Conservation (phyloP, 2,113 vertebrate species). For the Ifrita kowaldi region DNA sequence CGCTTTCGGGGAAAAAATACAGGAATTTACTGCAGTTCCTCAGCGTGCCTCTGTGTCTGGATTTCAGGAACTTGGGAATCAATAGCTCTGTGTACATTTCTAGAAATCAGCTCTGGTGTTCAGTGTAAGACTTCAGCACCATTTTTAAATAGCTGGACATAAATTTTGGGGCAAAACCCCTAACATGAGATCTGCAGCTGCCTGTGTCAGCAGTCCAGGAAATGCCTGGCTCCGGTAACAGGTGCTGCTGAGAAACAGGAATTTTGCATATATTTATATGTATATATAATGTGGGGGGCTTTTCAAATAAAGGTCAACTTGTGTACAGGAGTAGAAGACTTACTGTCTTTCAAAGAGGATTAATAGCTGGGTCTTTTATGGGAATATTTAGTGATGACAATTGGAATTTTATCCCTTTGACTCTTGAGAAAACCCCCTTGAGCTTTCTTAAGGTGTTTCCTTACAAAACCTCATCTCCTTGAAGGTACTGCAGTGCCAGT, state of each 20-base stretch:
- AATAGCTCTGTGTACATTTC: not conserved
- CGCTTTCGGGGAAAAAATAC: not conserved
- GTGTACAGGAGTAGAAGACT: not conserved
- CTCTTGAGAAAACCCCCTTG: rapidly evolving
- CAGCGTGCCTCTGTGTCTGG: not conserved
- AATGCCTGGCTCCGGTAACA: not conserved
- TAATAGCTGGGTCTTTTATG: not conserved
- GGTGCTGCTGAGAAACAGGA: not conserved
- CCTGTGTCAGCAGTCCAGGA: not conserved
- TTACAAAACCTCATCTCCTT: not conserved
- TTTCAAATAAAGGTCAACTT: not conserved
- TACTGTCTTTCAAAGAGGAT: not conserved
- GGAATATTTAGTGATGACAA: not conserved
- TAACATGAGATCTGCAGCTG: not conserved
- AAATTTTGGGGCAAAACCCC: not conserved
- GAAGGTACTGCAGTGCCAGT: not conserved
- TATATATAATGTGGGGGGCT: not conserved
- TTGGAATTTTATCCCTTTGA: not conserved
- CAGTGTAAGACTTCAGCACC: rapidly evolving
- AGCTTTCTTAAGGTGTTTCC: not conserved
- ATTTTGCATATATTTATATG: too few species aligned
- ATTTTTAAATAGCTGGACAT: not conserved
- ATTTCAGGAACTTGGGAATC: not conserved
- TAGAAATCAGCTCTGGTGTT: not conserved
- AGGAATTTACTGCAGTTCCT: not conserved